Evolutionary conservation across 2,888 invertebrate species (phyloP), one percentile per base, ranked within the genome.

Genomic region (Tenthredo livida): DNA sequence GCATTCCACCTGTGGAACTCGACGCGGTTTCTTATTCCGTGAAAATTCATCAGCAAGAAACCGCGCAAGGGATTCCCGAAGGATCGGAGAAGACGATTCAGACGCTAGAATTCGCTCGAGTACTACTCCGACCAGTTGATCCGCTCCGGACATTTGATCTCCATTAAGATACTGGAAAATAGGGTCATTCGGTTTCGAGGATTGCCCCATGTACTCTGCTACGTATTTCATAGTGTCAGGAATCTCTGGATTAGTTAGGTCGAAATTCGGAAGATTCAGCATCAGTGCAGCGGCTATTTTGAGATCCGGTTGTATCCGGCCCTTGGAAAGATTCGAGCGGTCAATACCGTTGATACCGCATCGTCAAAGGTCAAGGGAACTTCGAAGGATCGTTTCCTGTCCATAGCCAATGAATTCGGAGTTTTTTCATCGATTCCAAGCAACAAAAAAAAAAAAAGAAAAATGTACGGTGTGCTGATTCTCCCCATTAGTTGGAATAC

Each of bases 81-180:
- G 61, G 21, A n/a, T 29, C 0, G 72, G 65, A 47, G 80, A 86
- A 10, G 85, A 43, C 17, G 40, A 25, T 21, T 86, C 73, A 70
- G 86, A 84, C 10, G 54, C 43, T 21, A 87, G 87, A n/a, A 87
- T 29, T 21, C 85, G 77, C n/a, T 87, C 67, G 7, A 87, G 80
- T 29, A 86, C 75, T 10, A 61, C 50, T 47, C 73, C 86, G 10
- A 87, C 54, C 61, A 87, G 40, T 10, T 77, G 33, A 25, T 65
- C 70, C 17, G 84, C 17, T 15, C 72, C 54, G n/a, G 72, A 75
- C 4, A 77, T 50, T 47, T 82, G 83, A 61, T 86, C 65, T 25
- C 58, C 43, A 12, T 43, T 78, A 43, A 87, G 21, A 25, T 85
- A 80, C n/a, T 61, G 43, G 25, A 87, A 40, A 17, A 87, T 29